Conservation (phyloP, 2,888 invertebrate genomes). For the Girardia tigrina region DNA sequence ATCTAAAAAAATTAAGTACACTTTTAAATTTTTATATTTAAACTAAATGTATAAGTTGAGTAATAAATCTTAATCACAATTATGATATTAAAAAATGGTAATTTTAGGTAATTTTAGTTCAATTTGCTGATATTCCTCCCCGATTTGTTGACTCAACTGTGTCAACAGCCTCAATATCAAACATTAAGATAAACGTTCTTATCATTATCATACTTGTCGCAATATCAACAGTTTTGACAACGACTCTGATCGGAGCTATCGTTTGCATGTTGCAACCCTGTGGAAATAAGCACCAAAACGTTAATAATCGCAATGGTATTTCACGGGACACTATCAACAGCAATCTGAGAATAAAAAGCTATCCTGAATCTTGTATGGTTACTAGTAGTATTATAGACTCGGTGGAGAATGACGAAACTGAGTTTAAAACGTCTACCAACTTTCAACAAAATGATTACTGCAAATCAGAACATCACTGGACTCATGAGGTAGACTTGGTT, state of each 20-base stretch:
- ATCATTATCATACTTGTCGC: not conserved
- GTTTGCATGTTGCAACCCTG: conserved; percentile 15
- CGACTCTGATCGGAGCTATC: not conserved
- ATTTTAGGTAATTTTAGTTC: not conserved
- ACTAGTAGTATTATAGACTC: not conserved
- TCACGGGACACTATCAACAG: not conserved
- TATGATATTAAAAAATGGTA: too few relatives aligned
- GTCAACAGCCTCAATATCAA: not conserved
- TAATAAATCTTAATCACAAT: too few relatives aligned
- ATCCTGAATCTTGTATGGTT: not conserved
- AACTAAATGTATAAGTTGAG: too few relatives aligned
- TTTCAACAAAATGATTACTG: conserved; percentile 11
- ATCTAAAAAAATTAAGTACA: too few relatives aligned
- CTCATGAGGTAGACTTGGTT: conserved; percentile 7
- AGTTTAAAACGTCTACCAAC: not conserved
- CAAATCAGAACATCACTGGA: conserved; percentile 12
- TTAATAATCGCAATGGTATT: not conserved
- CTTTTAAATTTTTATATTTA: too few relatives aligned
- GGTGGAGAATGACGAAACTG: not conserved
- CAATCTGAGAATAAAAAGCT: not conserved
- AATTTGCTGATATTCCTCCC: not conserved
- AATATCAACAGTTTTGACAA: conserved; percentile 9
- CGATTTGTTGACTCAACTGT: not conserved
- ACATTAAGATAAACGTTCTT: not conserved
- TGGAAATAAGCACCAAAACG: not conserved